phyloP scores from a whole-genome alignment of 37 sponge, comb jelly and placozoan species.

The Theonella swinhoei region DNA sequence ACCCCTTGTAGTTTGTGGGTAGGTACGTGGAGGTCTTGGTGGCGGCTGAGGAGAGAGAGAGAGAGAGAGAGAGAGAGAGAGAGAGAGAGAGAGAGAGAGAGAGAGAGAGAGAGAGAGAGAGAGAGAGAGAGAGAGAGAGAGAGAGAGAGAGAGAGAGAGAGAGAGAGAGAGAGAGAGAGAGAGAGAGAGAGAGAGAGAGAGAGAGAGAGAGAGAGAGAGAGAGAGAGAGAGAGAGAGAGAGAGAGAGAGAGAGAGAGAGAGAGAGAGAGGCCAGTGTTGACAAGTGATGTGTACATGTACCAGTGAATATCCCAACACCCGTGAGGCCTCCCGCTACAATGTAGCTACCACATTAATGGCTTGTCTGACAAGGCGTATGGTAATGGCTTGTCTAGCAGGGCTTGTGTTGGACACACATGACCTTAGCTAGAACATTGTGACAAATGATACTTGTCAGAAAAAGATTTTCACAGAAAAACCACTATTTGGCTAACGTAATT shows the following conservation, averaged over 20 bases:
- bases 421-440: too few species aligned
- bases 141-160: slow-evolving; percentile 22
- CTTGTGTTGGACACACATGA: too few species aligned
- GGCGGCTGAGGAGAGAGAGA: not conserved
- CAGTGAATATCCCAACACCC: not conserved
- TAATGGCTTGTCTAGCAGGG: too few species aligned
- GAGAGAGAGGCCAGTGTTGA: too few species aligned
- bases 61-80: not conserved
- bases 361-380: too few species aligned
- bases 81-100: slow-evolving; percentile 1
- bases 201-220: not conserved
- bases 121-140: slow-evolving; percentile 13
- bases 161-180: slow-evolving; percentile 3
- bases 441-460: too few species aligned
- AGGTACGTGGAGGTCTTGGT: not conserved
- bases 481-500: too few species aligned
- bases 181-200: slow-evolving; percentile 7
- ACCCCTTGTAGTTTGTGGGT: not conserved
- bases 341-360: too few species aligned
- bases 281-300: not conserved
- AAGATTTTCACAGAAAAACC: too few species aligned
- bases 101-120: not conserved
- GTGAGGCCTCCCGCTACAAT: not conserved
- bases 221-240: not conserved
- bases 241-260: not conserved